Evolutionary conservation across 1,140 invertebrate species (phyloP).

Genomic region (Archegozetes longisetosus): DNA sequence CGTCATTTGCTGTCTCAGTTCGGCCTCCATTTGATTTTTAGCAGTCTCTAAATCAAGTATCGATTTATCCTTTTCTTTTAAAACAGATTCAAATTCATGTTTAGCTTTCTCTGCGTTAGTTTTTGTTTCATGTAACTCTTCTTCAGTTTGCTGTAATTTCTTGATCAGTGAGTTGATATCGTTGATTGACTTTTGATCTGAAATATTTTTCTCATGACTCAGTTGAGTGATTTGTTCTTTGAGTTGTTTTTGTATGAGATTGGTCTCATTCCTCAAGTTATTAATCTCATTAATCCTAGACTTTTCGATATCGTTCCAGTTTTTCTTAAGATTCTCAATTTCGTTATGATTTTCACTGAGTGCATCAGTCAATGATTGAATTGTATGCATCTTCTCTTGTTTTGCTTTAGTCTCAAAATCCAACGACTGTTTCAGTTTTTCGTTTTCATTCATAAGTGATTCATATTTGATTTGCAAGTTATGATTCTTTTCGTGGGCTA

Average conservation of each 20-base stretch:
- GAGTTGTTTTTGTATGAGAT: background rate
- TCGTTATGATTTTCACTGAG: background rate
- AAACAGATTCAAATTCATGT: background rate
- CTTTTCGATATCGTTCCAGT: background rate
- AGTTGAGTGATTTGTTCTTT: background rate
- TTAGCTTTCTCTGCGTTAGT: background rate
- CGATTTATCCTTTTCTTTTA: background rate
- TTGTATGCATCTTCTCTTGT: background rate
- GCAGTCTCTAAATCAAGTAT: background rate
- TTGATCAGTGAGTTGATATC: background rate
- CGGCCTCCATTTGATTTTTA: background rate
- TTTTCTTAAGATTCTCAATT: background rate
- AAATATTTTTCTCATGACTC: background rate
- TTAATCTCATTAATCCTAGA: background rate
- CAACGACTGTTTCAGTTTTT: background rate
- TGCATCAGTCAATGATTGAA: background rate
- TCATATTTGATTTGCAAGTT: background rate
- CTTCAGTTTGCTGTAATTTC: background rate
- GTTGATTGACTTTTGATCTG: background rate
- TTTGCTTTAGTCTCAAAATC: background rate
- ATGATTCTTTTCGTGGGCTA: background rate
- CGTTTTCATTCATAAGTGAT: background rate
- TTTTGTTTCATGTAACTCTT: background rate
- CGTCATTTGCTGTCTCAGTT: background rate
- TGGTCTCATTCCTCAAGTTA: background rate